A percentile compares a stretch with the other conserved stretches of the same genome.
These are phyloP conservation scores for Etheostoma spectabile DNA, from an alignment of 2,113 vertebrate species.

Conservation along the genomic window DNA sequence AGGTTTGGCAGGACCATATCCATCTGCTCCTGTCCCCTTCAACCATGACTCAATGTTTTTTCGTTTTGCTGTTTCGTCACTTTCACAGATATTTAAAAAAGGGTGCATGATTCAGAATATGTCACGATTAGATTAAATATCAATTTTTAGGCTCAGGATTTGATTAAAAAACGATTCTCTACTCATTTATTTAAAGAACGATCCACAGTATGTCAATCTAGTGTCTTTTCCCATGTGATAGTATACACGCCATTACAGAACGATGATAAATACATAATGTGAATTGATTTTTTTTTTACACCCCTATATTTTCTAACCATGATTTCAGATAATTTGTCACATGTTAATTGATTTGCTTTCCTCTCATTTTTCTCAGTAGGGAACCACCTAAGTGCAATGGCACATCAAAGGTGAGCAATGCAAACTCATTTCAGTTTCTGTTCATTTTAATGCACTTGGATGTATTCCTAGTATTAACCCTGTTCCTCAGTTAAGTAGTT, in stretches of 20 bases:
- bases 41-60: conserved; percentile 53
- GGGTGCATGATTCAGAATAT: no score
- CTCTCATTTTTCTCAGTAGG: conserved; percentile 89
- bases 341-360: conserved; percentile 85
- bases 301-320: conserved; percentile 54
- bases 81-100: conserved; percentile 40
- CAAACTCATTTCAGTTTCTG: background rate
- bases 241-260: no score
- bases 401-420: conserved; percentile 97
- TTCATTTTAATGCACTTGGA: background rate
- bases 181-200: no score
- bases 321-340: conserved; percentile 54
- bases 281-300: no score
- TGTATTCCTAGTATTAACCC: background rate
- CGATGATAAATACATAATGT: no score
- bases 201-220: no score
- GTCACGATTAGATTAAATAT: no score
- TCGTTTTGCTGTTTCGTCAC: conserved; percentile 84
- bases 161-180: no score
- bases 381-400: conserved; percentile 96
- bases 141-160: no score
- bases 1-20: conserved; percentile 82
- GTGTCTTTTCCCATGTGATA: no score
- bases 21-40: conserved; percentile 83
- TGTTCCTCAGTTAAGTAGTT: background rate